These are phyloP conservation scores for Autographa gamma DNA, from an alignment of 2,888 invertebrate species.

Conservation along the genomic window DNA sequence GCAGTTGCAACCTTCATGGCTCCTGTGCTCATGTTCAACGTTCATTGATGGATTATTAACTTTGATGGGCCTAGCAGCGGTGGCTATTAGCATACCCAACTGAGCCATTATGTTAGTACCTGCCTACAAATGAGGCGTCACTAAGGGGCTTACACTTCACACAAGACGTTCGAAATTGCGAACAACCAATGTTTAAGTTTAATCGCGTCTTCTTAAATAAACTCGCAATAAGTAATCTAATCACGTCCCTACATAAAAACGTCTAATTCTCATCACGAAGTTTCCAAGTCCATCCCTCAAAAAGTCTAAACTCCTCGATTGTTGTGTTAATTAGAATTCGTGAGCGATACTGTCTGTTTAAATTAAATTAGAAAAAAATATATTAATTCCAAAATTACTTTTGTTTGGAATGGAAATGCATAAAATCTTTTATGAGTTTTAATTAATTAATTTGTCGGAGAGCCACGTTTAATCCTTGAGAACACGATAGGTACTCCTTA, in stretches of 20 bases:
- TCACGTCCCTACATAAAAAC: slow-evolving; percentile 55
- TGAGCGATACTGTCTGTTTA: slow-evolving; percentile 49
- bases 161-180: slow-evolving; percentile 10
- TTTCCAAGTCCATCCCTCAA: slow-evolving; percentile 54
- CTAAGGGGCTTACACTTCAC: background rate
- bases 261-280: slow-evolving; percentile 58
- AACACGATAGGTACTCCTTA: background rate
- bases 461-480: background rate
- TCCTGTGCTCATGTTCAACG: slow-evolving; percentile 3
- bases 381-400: slow-evolving; percentile 46
- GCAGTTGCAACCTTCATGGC: background rate
- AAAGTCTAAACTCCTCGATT: slow-evolving; percentile 56
- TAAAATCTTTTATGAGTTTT: slow-evolving; percentile 34
- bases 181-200: slow-evolving; percentile 23
- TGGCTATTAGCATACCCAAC: slow-evolving; percentile 9
- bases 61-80: slow-evolving; percentile 6
- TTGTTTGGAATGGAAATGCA: slow-evolving; percentile 41
- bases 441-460: slow-evolving; percentile 22
- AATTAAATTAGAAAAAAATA: slow-evolving; percentile 44
- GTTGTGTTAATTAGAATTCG: slow-evolving; percentile 61
- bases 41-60: slow-evolving; percentile 9
- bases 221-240: slow-evolving; percentile 46
- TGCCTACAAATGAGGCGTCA: slow-evolving; percentile 5
- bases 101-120: slow-evolving; percentile 6
- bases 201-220: slow-evolving; percentile 39